Conservation (phyloP, 2,113 vertebrate species). For the Paratilapia polleni region DNA sequence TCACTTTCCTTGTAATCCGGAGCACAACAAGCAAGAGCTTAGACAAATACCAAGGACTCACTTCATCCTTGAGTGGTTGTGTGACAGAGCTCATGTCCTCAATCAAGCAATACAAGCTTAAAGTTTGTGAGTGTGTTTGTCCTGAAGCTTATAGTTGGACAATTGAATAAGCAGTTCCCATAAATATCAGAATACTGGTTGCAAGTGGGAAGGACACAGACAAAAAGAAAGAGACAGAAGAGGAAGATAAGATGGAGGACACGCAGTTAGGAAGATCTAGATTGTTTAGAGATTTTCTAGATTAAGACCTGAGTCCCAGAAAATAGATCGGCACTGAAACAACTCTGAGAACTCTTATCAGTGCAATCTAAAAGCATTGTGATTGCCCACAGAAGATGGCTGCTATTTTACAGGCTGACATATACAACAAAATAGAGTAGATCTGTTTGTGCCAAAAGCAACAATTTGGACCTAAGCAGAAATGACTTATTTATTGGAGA, state of each 20-base stretch:
- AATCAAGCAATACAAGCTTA: slow-evolving; percentile 23
- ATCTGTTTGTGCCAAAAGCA: slow-evolving; percentile 4
- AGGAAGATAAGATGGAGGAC: slow-evolving; percentile 19
- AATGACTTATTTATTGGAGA: neutral
- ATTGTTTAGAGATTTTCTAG: slow-evolving; percentile 42
- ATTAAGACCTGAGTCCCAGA: slow-evolving; percentile 28
- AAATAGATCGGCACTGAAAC: slow-evolving; percentile 21
- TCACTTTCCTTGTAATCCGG: slow-evolving; percentile 38
- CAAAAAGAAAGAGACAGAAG: slow-evolving; percentile 5
- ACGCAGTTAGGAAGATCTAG: neutral
- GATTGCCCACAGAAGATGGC: slow-evolving; percentile 16
- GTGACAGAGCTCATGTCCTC: neutral
- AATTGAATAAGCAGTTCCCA: neutral
- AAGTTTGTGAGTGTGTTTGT: neutral
- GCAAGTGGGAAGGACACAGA: neutral
- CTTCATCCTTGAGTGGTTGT: slow-evolving; percentile 39
- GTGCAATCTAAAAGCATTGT: slow-evolving; percentile 17
- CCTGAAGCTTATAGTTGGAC: neutral
- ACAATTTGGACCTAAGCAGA: neutral
- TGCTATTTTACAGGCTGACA: slow-evolving; percentile 10
- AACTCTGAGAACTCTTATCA: slow-evolving; percentile 11
- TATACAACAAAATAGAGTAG: neutral
- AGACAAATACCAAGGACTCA: slow-evolving; percentile 31
- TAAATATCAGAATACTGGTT: slow-evolving; percentile 5
- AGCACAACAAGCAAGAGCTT: slow-evolving; percentile 26